Conservation (phyloP, 2,113 vertebrate genomes). For the Poeciliopsis retropinna region DNA sequence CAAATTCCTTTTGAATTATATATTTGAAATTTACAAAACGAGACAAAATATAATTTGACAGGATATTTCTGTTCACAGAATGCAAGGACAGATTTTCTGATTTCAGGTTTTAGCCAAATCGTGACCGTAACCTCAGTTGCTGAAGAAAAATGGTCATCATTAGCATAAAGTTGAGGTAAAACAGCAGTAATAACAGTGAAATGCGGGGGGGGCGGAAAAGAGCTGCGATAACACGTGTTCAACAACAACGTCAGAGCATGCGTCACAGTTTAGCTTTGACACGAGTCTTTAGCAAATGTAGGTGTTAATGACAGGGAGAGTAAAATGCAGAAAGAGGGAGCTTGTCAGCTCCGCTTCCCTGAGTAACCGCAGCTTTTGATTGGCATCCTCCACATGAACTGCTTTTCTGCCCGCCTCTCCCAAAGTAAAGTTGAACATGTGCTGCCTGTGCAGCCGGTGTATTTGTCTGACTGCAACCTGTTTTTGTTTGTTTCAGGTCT, state of each 20-base stretch:
- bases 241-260: not conserved
- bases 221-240: not conserved
- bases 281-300: not conserved
- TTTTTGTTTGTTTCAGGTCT: constrained; percentile 79
- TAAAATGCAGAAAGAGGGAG: too few species aligned
- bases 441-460: not conserved
- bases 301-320: too few species aligned
- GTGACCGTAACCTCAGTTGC: too few species aligned
- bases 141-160: not conserved
- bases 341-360: too few species aligned
- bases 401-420: too few species aligned
- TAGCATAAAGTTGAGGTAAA: not conserved
- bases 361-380: too few species aligned
- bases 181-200: not conserved
- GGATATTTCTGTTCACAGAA: not conserved
- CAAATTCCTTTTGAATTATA: not conserved
- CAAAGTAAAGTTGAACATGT: constrained; percentile 1
- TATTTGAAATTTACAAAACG: not conserved
- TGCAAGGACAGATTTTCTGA: not conserved
- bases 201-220: too few species aligned
- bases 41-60: not conserved
- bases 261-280: not conserved
- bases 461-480: not conserved
- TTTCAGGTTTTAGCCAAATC: not conserved
- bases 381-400: too few species aligned